Evolutionary conservation across 1,140 invertebrate genomes (phyloP), one percentile per base, ranked within the genome.

Genomic region (Nixonia krombeini): DNA sequence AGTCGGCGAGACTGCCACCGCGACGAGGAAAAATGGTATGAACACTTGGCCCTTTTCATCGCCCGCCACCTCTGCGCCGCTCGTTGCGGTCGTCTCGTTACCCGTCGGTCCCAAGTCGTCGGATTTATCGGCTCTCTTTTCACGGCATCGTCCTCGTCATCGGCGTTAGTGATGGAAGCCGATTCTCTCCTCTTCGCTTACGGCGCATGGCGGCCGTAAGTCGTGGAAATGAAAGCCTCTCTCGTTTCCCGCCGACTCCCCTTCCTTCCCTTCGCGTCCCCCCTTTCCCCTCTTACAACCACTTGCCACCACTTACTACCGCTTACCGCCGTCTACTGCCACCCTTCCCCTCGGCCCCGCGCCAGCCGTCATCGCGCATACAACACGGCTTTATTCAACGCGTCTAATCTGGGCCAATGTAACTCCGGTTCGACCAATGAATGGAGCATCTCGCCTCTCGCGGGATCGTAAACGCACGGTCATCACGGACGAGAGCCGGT

Each of bases 371-470:
- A 25, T 25, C 8, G 23, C 8, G 8, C 23, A 8, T 16, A 18
- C 26, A n/a, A n/a, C n/a, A n/a, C n/a, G n/a, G n/a, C n/a, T n/a
- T 50, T 53, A 47, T 62, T 62, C 58, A 53, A n/a, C n/a, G 15
- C 15, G 41, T 49, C 50, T 44, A 63, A 55, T 63, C 44, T 63
- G 37, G 50, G 18, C 50, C 50, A 63, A 63, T 50, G 59, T 47
- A 63, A 55, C 28, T 40, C 37, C 41, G 40, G 51, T 42, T 47
- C 28, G 13, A 12, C 29, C 44, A 44, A 45, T 63, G 59, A 63
- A 63, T 63, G 45, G 31, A 62, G 41, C 50, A 29, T 49, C 21
- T 26, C 10, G 33, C n/a, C n/a, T 5, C 9, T 37, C 46, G 33
- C 35, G 37, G 16, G 47, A 25, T 51, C 47, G 35, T 51, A 40